These are phyloP conservation scores for Xiphorhynchus elegans DNA, from an alignment of 2,113 vertebrate genomes.

Conservation along the genomic window DNA sequence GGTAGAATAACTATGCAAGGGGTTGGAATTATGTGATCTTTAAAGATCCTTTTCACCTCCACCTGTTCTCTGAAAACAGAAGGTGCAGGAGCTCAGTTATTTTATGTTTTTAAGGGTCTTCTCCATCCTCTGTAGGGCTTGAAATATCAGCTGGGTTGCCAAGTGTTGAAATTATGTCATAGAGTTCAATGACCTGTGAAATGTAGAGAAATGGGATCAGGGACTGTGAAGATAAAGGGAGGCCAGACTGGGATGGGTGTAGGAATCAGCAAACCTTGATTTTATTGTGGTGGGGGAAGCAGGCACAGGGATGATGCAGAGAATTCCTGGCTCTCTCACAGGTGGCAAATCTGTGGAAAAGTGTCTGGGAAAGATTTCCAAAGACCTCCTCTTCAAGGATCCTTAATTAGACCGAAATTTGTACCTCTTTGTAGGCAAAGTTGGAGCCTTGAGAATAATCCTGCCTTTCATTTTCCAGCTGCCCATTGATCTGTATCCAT, in stretches of 20 bases:
- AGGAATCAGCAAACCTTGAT: background rate
- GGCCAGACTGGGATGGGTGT: background rate
- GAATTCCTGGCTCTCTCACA: background rate
- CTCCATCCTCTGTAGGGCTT: background rate
- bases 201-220: background rate
- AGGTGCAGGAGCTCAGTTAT: background rate
- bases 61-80: background rate
- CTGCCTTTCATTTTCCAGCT: background rate
- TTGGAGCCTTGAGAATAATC: background rate
- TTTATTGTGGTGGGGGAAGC: background rate
- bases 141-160: background rate
- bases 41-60: background rate
- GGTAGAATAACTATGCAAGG: background rate
- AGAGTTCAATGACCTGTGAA: background rate
- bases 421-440: too few relatives aligned
- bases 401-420: too few relatives aligned
- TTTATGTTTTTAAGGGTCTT: background rate
- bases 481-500: background rate
- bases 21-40: background rate
- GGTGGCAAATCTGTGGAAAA: fast-evolving
- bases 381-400: background rate
- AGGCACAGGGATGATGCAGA: fast-evolving
- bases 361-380: background rate
- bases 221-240: background rate
- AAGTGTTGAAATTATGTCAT: background rate